A percentile compares a stretch with the other conserved stretches of the same genome.
These are phyloP conservation scores for Machimus atricapillus DNA, from an alignment of 2,888 invertebrate species.

Conservation along the genomic window DNA sequence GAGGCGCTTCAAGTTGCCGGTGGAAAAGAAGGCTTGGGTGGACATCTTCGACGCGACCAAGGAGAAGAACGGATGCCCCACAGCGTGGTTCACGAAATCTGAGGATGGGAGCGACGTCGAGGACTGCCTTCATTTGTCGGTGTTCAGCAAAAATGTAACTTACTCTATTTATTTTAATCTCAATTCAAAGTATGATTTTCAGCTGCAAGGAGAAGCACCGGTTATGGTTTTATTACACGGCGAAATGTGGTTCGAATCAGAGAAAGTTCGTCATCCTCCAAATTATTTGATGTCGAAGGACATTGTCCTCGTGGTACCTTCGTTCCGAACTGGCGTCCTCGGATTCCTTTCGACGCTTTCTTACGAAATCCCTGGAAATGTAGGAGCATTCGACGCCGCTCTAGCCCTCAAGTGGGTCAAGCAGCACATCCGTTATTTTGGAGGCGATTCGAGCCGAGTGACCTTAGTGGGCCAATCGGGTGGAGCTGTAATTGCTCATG, in stretches of 20 bases:
- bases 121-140: constrained; percentile 47
- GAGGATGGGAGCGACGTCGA: constrained; percentile 51
- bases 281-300: constrained; percentile 56
- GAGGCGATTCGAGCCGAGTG: constrained; percentile 59
- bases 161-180: background rate
- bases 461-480: constrained; percentile 64
- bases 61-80: constrained; percentile 36
- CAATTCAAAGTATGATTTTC: background rate
- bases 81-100: constrained; percentile 46
- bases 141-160: constrained; percentile 46
- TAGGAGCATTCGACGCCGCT: constrained; percentile 61
- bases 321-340: constrained; percentile 60
- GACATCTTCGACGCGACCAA: constrained; percentile 39
- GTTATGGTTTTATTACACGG: constrained; percentile 55
- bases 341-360: constrained; percentile 62
- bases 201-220: constrained; percentile 51
- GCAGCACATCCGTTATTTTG: constrained; percentile 60
- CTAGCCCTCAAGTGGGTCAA: constrained; percentile 62
- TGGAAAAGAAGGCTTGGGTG: constrained; percentile 39
- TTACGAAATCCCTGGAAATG: constrained; percentile 61
- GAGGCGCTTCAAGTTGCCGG: constrained; percentile 44
- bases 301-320: constrained; percentile 58
- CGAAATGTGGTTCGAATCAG: constrained; percentile 51
- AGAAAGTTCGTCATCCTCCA: constrained; percentile 51
- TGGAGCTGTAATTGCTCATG: constrained; percentile 62